Conservation (phyloP, 30 jellyfish, hydroid and myxozoan genomes). For the Pelagia noctiluca region DNA sequence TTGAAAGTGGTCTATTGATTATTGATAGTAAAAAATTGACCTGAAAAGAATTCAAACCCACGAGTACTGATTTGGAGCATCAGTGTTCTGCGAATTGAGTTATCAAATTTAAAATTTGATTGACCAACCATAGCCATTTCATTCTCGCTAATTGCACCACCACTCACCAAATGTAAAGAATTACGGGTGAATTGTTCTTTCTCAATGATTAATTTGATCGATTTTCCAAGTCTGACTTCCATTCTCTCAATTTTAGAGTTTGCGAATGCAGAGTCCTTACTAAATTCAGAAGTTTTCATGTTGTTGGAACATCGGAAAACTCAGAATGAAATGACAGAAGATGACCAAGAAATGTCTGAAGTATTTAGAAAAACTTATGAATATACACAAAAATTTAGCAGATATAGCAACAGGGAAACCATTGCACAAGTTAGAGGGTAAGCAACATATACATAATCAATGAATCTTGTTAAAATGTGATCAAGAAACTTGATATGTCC, state of each 20-base stretch:
- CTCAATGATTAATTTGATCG: no score
- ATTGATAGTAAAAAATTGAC: no score
- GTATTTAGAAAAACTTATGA: constrained; percentile 89
- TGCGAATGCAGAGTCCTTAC: constrained; percentile 91
- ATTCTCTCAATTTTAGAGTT: constrained; percentile 66
- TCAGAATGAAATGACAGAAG: constrained; percentile 96
- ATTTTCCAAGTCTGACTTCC: not conserved
- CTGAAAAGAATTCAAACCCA: no score
- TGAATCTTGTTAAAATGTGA: not conserved
- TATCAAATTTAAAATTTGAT: no score
- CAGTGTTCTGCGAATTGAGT: no score
- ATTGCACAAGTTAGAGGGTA: constrained; percentile 99
- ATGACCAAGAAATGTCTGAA: constrained; percentile 98
- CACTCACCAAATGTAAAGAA: no score
- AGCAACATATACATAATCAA: constrained; percentile 9
- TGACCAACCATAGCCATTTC: no score
- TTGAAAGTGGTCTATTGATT: no score
- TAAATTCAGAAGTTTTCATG: constrained; percentile 96
- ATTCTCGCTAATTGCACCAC: no score
- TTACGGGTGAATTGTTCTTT: no score
- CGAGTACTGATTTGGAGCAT: no score
- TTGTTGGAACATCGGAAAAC: constrained; percentile 97
- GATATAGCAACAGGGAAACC: constrained; percentile 96
- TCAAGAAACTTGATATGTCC: not conserved
- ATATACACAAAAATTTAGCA: constrained; percentile 93